Base-by-base conservation (phyloP, 2,797 vertebrate species). In the Hypotaenidia philippensis region DNA sequence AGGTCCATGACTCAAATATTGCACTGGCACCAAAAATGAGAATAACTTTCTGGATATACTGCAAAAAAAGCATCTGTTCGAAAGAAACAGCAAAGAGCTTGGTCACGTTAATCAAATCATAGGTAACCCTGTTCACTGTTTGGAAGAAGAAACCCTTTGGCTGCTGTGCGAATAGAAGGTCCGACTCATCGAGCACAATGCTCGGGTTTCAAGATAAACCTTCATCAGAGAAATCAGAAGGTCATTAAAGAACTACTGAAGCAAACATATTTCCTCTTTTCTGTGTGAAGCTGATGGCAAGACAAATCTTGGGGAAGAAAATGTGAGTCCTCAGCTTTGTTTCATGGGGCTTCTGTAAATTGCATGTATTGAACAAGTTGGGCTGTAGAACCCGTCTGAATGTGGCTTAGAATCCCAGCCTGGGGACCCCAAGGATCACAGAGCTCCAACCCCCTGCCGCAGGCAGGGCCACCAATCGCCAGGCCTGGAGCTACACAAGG, bases 181-280 rank as follows among this genome's bases (percentile, higher is more conserved):
- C n/a, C 1, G 1, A 38, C 40, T 68, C 40, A 9, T 5, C 49
- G 38, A 86, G 25, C 55, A 25, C 47, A 41, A 38, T 0, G 2
- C 61, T 83, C 70, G 11, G 31, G 68, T 49, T 64, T 53, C 45
- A 71, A 68, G 44, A 40, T 38, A 18, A 66, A 64, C 17, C 70
- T 70, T 15, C 47, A 31, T 10, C 49, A 84, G 32, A 61, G n/a
- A 72, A 66, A 74, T 52, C 13, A 81, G 34, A 50, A 70, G n/a
- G 13, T 17, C 34, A 60, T 14, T 17, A 10, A 85, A 65, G 9
- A 56, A 21, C 38, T 21, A 32, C 27, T 12, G 38, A 60, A 74
- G 49, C 36, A 68, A 93, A 50, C 12, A 6, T 25, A 34, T 53
- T 41, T 63, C 50, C 26, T 15, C 32, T 21, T 29, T 45, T 50